Percentiles rank a stretch among this genome's conserved stretches.
Conservation (phyloP, 2,797 vertebrate genomes). For the Chromis chromis region DNA sequence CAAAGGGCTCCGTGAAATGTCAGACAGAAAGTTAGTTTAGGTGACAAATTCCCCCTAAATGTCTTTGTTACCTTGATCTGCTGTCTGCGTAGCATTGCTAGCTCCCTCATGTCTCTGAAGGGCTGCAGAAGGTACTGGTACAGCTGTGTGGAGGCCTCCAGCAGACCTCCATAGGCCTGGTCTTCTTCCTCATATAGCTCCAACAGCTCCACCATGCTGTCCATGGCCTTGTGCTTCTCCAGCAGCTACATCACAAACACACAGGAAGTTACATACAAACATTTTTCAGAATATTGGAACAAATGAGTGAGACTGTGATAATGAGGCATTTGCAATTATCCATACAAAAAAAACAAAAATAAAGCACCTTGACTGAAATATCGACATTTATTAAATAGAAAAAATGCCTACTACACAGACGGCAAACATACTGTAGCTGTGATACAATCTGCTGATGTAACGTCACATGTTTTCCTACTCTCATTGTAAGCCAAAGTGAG, state of each 20-base stretch:
- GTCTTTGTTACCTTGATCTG: conserved; percentile 92
- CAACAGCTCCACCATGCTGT: conserved; percentile 96
- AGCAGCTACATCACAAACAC: conserved; percentile 84
- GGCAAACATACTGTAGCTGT: not conserved
- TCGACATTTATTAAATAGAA: not conserved
- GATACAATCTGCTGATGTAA: not conserved
- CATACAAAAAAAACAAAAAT: not conserved
- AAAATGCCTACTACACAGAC: not conserved
- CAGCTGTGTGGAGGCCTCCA: conserved; percentile 94
- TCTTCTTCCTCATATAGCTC: conserved; percentile 94
- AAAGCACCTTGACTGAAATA: not conserved
- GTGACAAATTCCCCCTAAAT: not conserved
- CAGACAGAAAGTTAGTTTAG: not conserved
- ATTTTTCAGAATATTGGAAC: conserved; percentile 17
- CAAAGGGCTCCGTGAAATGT: not conserved
- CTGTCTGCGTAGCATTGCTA: conserved; percentile 96
- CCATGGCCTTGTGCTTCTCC: conserved; percentile 92
- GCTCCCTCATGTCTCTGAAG: conserved; percentile 98
- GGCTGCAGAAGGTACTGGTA: conserved; percentile 98
- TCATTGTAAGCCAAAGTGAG: not conserved
- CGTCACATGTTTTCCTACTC: not conserved
- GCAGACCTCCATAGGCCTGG: conserved; percentile 90
- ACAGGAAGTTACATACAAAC: conserved; percentile 23
- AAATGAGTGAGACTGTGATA: not conserved
- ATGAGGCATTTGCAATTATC: not conserved